Evolutionary conservation across 2,888 invertebrate genomes (phyloP), one percentile per base, ranked within the genome.

Genomic region (Agriopis marginaria): DNA sequence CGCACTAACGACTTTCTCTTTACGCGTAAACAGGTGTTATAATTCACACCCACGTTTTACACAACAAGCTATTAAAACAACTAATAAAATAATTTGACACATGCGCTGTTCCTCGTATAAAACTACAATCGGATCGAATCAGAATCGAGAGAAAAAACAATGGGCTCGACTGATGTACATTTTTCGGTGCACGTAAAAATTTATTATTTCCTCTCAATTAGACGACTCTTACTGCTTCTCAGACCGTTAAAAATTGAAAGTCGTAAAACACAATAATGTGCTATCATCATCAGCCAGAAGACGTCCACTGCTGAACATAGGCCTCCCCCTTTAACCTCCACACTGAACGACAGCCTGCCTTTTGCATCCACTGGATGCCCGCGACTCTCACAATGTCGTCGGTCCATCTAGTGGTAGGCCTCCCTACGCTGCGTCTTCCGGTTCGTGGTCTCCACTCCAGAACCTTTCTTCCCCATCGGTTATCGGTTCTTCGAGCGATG

Each of bases 171-270:
- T 73, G 73, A 79, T 71, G 73, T 73, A 67, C 62, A 69, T 70
- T 76, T 66, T 70, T 70, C 76, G 71, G 65, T 67, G 64, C 66
- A 68, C 58, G 79, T 78, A 79, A 76, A 74, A 86, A 88, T 86
- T 82, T 79, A 86, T 88, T 87, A 78, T 82, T 79, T 79, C 75
- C 73, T 66, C 77, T 77, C 82, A 82, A 86, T 86, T 80, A 81
- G 75, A 73, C 68, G 65, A 76, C 70, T 75, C 71, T 80, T 79
- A 79, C 79, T 79, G 77, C 74, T 79, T 79, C 56, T 63, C 74
- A 75, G 74, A 81, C 79, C 81, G 81, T 81, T 78, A 65, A 83
- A 77, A 82, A 82, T 84, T 77, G 61, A 78, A 79, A 82, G 77
- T 81, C 72, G 71, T 80, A 77, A 67, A 63, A 49, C 59, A 60